A percentile compares a stretch with the other conserved stretches of the same genome.
Conservation (phyloP, 2,797 vertebrate species). For the Phrynocephalus forsythii region DNA sequence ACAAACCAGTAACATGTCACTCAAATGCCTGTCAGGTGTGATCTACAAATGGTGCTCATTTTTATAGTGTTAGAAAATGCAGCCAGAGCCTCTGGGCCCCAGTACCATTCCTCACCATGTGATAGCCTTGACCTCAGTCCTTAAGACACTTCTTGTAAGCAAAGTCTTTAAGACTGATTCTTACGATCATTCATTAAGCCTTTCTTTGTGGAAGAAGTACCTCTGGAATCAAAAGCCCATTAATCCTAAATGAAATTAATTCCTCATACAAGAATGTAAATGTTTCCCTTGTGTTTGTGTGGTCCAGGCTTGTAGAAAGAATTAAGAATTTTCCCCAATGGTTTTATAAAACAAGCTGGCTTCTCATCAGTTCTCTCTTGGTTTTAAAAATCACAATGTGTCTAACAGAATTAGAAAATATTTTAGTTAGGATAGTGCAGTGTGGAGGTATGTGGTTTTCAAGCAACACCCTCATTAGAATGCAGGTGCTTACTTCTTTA, state of each 20-base stretch:
- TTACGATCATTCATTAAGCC: not conserved
- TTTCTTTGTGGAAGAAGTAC: not conserved
- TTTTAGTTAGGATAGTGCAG: slow-evolving; percentile 4
- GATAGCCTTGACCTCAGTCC: too few species aligned
- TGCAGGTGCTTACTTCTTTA: not conserved
- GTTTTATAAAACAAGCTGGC: slow-evolving; percentile 23
- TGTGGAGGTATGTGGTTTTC: slow-evolving; percentile 25
- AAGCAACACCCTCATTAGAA: not conserved
- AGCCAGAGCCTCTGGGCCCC: too few species aligned
- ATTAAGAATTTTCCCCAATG: not conserved
- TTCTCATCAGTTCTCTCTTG: not conserved
- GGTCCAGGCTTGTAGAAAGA: not conserved
- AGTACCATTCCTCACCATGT: too few species aligned
- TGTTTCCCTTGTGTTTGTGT: not conserved
- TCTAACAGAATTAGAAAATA: slow-evolving; percentile 27
- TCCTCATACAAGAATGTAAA: not conserved
- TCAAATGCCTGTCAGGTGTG: too few species aligned
- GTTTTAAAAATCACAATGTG: slow-evolving; percentile 4
- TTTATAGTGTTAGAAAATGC: too few species aligned
- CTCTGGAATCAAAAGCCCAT: not conserved
- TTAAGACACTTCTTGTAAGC: too few species aligned
- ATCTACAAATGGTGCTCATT: too few species aligned
- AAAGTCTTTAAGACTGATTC: too few species aligned
- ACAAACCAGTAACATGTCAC: too few species aligned
- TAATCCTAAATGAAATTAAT: not conserved